Base-by-base conservation (phyloP, 2,113 vertebrate genomes). In the Zootoca vivipara region DNA sequence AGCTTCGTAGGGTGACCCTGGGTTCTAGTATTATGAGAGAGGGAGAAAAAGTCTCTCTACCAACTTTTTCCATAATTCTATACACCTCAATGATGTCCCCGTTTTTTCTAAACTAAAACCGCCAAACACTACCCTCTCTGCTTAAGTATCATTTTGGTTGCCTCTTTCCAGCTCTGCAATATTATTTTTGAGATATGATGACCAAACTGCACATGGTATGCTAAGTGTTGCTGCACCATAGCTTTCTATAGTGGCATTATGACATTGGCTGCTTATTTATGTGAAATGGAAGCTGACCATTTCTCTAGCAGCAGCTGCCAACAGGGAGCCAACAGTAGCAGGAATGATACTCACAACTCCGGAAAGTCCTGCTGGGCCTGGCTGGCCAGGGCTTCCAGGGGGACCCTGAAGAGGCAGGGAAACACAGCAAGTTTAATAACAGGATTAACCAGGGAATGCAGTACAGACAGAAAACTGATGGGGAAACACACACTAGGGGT, bases 331-430 rank as follows among this genome's bases (percentile, higher is more conserved):
- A 9, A 9, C 4, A n/a, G 24, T 20, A 28, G 65, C 13, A 62
- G 15, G 6, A 20, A 20, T 3, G 46, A 7, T 46, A 93, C 98
- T 98, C 94, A 99, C 98, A 97, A 98, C 38, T 85, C 98, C 98
- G 1, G 97, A 89, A 7, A 98, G 95, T 73, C 99, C 99, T 42
- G 97, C 89, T 0, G 97, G 98, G 10, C 99, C 99, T 0, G 98
- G 97, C 91, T 98, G 97, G 30, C 99, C 99, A 0, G 97, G 95
- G 91, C 96, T 95, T 78, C 99, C 99, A 0, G 97, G 92, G 33
- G 98, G 91, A 2, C 98, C 99, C 99, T 99, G 94, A 38, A 65
- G 67, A 90, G 64, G 52, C 85, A 65, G 1, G 94, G 24, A 69
- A 87, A 64, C 5, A 16, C 4, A 74, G 30, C 5, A 18, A 5